Conservation (phyloP, 2,888 invertebrate genomes). For the Strigamia transsilvanica region DNA sequence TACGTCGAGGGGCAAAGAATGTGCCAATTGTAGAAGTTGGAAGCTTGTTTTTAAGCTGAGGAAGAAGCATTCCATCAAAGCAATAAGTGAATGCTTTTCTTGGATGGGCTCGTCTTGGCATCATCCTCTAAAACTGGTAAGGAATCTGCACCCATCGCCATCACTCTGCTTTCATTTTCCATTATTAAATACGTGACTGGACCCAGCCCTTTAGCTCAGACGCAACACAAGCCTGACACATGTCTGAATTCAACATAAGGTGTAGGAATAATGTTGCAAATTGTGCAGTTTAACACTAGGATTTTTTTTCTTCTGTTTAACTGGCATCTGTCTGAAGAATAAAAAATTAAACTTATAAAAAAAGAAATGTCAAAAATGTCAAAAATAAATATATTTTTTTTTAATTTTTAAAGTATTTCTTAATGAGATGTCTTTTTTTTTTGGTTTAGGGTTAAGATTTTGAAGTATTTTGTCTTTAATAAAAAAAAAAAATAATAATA, state of each 20-base stretch:
- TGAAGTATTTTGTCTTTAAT: neutral
- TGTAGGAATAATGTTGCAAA: slow-evolving; percentile 11
- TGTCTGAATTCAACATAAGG: slow-evolving; percentile 1
- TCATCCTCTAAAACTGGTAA: neutral
- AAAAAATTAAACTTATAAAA: neutral
- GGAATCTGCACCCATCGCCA: slow-evolving; percentile 28
- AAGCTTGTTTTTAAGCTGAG: neutral
- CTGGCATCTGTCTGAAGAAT: neutral
- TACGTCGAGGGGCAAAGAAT: slow-evolving; percentile 1
- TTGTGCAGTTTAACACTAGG: neutral
- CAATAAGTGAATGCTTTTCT: slow-evolving; percentile 44
- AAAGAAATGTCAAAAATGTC: neutral
- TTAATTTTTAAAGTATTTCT: neutral
- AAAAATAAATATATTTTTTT: neutral
- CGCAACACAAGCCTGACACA: slow-evolving; percentile 8
- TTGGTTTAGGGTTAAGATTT: too few species aligned
- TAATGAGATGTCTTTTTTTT: too few species aligned
- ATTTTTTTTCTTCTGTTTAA: neutral
- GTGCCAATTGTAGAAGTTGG: slow-evolving; percentile 37
- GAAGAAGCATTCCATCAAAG: slow-evolving; percentile 35
- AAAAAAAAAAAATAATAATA: neutral
- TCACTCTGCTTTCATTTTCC: slow-evolving; percentile 50
- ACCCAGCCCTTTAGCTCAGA: slow-evolving; percentile 42
- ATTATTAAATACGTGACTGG: slow-evolving; percentile 51
- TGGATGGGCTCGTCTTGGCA: slow-evolving; percentile 11